Evolutionary conservation across 2,888 invertebrate genomes (phyloP), one percentile per base, ranked within the genome.

Genomic region (Drosophila differens): DNA sequence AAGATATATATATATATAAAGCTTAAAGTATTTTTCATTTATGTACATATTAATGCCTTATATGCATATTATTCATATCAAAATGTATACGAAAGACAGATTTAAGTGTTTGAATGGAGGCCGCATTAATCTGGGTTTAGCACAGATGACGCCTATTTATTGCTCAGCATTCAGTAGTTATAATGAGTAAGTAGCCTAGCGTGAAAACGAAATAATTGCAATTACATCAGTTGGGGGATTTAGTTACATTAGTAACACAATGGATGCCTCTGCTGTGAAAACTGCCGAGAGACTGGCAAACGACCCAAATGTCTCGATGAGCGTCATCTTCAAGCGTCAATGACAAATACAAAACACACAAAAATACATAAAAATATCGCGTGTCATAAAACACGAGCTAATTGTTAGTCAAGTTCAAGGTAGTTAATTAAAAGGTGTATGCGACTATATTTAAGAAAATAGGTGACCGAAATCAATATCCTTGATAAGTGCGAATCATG

Each of bases 331-430:
- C 35, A 66, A 58, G 25, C 47, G 58, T 72, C 69, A 74, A 82
- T 61, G 83, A 65, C 77, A 57, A 51, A 77, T 47, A 55, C n/a
- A 52, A 14, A 51, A 54, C 16, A 25, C n/a, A 61, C 5, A 35
- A 70, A 58, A 33, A 10, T 32, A 58, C 19, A 1, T 37, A 30
- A 19, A 37, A 62, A 51, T 39, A 65, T 70, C 47, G 81, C 76
- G 70, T 59, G 70, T 57, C 66, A 81, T 84, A 75, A 89, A 84
- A 53, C 14, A 47, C 37, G 47, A 41, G 55, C 61, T 74, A 84
- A 87, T 80, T 77, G 67, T 55, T 25, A 62, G 70, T 32, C 81
- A 85, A 88, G 86, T 85, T 88, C 84, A 84, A 70, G 85, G 77
- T 55, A n/a, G 9, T 32, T 25, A 72, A 37, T 70, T 4, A 54